Evolutionary conservation across 2,113 vertebrate species (phyloP).

Genomic region (Aegotheles bennettii): DNA sequence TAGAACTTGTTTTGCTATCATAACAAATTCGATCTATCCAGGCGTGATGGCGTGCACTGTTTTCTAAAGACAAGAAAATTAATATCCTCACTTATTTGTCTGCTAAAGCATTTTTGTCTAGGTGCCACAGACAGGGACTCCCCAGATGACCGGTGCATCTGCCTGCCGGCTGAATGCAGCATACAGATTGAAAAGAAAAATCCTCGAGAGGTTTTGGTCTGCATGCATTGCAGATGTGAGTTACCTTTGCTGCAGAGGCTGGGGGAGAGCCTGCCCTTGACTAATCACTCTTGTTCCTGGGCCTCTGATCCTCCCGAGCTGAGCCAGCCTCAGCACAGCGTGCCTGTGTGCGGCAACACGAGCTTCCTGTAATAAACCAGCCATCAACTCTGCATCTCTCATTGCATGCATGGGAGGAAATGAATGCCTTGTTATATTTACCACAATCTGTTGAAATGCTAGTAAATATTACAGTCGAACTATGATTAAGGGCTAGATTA

Average conservation of each 20-base stretch:
- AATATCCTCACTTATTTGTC: slow-evolving; percentile 41
- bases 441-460: background rate
- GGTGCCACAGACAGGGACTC: slow-evolving; percentile 35
- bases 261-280: background rate
- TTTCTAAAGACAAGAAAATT: slow-evolving; percentile 50
- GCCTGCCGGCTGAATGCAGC: background rate
- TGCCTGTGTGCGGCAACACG: background rate
- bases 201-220: background rate
- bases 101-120: slow-evolving; percentile 58
- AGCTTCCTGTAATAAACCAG: slow-evolving; percentile 19
- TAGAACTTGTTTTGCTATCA: slow-evolving; percentile 90
- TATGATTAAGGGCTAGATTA: background rate
- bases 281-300: background rate
- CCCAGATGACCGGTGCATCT: background rate
- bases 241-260: background rate
- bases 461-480: background rate
- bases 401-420: background rate
- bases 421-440: background rate
- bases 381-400: background rate
- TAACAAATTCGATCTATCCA: slow-evolving; percentile 80
- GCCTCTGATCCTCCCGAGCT: background rate
- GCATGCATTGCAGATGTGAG: rapidly evolving
- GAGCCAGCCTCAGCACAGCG: background rate
- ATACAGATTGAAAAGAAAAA: background rate
- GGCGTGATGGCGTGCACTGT: slow-evolving; percentile 49